phyloP scores from a whole-genome alignment of 2,113 vertebrate species.

The Nycticebus coucang region DNA sequence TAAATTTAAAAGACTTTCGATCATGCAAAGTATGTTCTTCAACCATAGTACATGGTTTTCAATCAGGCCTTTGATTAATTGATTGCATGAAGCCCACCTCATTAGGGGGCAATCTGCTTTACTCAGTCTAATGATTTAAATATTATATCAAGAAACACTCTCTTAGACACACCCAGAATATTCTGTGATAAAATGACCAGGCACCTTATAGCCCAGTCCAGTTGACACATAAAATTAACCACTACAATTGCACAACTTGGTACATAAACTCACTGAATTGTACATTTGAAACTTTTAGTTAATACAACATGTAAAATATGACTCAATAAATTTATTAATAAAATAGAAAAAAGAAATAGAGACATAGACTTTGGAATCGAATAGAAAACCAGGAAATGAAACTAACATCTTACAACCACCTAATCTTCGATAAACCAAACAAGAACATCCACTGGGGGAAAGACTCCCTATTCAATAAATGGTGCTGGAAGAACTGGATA shows the following conservation, averaged over 20 bases:
- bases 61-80: not conserved
- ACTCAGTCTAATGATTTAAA: not conserved
- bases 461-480: no score
- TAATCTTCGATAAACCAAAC: no score
- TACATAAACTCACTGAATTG: not conserved
- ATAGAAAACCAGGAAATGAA: no score
- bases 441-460: no score
- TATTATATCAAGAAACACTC: not conserved
- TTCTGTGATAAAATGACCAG: not conserved
- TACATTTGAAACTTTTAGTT: not conserved
- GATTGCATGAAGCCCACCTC: not conserved
- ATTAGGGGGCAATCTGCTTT: not conserved
- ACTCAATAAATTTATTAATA: not conserved
- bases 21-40: not conserved
- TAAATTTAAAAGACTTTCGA: not conserved
- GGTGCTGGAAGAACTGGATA: no score
- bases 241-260: not conserved
- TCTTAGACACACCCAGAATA: not conserved
- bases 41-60: not conserved
- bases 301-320: not conserved
- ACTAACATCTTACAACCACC: no score
- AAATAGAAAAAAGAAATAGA: not conserved
- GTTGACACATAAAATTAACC: not conserved
- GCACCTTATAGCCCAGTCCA: not conserved
- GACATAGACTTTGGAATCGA: no score